Base-by-base conservation (phyloP, 2,113 vertebrate genomes). In the Hystrix cristata region DNA sequence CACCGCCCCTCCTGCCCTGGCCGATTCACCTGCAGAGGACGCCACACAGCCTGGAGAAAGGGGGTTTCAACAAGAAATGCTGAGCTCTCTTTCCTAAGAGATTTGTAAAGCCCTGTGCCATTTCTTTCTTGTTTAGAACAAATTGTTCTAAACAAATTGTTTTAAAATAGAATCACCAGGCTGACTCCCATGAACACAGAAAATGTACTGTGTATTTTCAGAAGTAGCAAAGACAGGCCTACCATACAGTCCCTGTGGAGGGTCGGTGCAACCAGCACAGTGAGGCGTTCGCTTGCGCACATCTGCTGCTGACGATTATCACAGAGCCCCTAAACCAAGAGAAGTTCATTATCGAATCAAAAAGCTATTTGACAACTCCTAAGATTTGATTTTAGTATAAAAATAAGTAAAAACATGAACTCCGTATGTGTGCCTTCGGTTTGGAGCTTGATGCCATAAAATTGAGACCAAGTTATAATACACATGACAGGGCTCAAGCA, bases 81-180 rank as follows among this genome's bases (percentile, higher is more conserved):
- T 90, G 80, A 91, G 21, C 59, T 93, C 60, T 94, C 53, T 93
- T 86, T 85, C 55, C 76, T 93, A 76, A 94, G 38, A 92, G 48
- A 95, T 85, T 51, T 90, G 51, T 71, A 81, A 95, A 94, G 23
- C 16, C 31, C 55, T 51, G 14, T 29, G 16, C 15, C 15, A n/a
- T 89, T 86, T 78, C 23, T 92, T 90, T 81, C 74, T 80, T n/a
- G n/a, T n/a, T n/a, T n/a, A 65, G 60, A 72, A 43, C 67, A 53
- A 95, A 83, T 89, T 89, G 5, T 96, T 92, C 38, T 88, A 90
- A 65, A 65, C 55, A 46, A 94, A 79, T 87, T 88, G 8, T 94
- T 92, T n/a, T 85, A 90, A 96, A 90, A 65, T 95, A 69, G 51
- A 95, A 94, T 86, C 85, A 95, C 38, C 51, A 91, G 53, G 15